These are phyloP conservation scores for Agrochola macilenta DNA, from an alignment of 2,888 invertebrate species.

Conservation along the genomic window DNA sequence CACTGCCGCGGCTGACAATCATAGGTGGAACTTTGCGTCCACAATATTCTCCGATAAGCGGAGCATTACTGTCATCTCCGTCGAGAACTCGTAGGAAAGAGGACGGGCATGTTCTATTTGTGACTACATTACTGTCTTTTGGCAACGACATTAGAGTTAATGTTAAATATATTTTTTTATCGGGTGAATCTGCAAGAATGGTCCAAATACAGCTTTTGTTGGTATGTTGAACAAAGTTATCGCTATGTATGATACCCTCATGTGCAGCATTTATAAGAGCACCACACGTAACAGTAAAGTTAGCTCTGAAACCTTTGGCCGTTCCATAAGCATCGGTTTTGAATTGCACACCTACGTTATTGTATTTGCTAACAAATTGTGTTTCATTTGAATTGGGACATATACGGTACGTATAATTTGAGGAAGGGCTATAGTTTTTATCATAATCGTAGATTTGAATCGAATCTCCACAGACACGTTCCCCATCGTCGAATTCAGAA, in stretches of 20 bases:
- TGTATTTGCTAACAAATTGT: constrained; percentile 90
- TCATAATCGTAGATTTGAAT: constrained; percentile 60
- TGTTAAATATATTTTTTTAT: constrained; percentile 92
- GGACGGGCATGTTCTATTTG: constrained; percentile 79
- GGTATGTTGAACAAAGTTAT: constrained; percentile 75
- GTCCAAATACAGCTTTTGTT: constrained; percentile 93
- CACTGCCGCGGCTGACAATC: constrained; percentile 92
- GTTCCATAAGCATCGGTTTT: constrained; percentile 89
- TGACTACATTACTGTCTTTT: constrained; percentile 70
- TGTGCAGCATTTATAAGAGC: constrained; percentile 90
- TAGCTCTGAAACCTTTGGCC: constrained; percentile 95
- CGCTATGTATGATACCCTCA: constrained; percentile 89
- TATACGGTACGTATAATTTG: constrained; percentile 88
- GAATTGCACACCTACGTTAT: constrained; percentile 92
- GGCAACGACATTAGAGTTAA: constrained; percentile 91
- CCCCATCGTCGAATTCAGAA: neutral
- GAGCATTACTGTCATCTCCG: constrained; percentile 92
- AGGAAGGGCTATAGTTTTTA: constrained; percentile 9
- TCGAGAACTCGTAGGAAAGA: constrained; percentile 91
- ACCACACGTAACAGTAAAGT: constrained; percentile 93
- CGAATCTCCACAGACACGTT: constrained; percentile 47
- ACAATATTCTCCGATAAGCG: constrained; percentile 93
- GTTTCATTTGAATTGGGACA: constrained; percentile 79
- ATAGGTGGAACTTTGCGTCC: constrained; percentile 91
- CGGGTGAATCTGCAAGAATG: constrained; percentile 89